Base-by-base conservation (phyloP, 2,888 invertebrate species). In the Bhutanitis thaidina region DNA sequence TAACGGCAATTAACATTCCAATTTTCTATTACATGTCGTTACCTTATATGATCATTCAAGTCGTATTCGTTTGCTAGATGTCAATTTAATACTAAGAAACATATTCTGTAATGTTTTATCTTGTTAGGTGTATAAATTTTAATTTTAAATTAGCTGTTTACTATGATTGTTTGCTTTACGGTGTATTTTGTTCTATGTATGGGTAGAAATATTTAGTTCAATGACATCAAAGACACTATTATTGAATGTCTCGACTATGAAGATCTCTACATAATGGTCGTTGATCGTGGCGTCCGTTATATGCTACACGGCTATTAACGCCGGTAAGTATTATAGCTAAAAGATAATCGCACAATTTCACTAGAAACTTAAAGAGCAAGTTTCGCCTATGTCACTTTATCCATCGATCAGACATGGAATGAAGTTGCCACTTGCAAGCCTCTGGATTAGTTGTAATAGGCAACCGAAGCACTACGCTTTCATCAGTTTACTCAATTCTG, bases 371-470 rank as follows among this genome's bases (percentile, higher is more conserved):
- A 63, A 59, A 67, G 76, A 76, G 75, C 79, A 75, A 74, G 79
- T 72, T 69, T 71, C 65, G 73, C 68, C 56, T 52, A 62, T 76
- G 80, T 79, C 80, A 71, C 62, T 55, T 66, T 62, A 77, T 84
- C 73, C 69, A 85, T 86, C 85, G 83, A 82, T 83, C 81, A 72
- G 60, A 55, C 63, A 65, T 61, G 64, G 67, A 70, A 71, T 69
- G 65, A 76, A 75, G 65, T 75, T 70, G 73, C 77, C 73, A 70
- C 74, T 80, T 69, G 71, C 65, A 57, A 64, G 60, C 71, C 69
- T 69, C 72, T 60, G 69, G 71, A 74, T 69, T 74, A 68, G 59
- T 70, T 75, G 65, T 80, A 80, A 77, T 73, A 73, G 72, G 74
- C 69, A 67, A 69, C 53, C 57, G 58, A 61, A 30, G 62, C 60